Conservation (phyloP, 1,140 invertebrate species). For the Sinella curviseta region DNA sequence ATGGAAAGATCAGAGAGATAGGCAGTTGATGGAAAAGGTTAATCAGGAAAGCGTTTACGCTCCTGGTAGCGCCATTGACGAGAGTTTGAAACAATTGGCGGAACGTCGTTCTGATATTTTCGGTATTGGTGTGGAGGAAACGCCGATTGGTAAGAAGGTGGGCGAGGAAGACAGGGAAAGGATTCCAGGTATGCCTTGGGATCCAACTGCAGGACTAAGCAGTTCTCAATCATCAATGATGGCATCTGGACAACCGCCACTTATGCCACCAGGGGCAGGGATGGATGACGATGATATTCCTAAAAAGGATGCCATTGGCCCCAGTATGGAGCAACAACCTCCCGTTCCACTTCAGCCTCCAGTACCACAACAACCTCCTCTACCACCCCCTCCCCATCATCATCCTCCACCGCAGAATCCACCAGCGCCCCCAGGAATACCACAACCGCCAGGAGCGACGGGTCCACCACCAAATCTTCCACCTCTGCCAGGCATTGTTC, state of each 20-base stretch:
- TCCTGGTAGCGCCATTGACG: conserved; percentile 84
- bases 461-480: conserved; percentile 39
- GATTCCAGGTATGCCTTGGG: conserved; percentile 66
- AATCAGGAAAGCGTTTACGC: conserved; percentile 86
- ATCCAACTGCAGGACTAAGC: conserved; percentile 38
- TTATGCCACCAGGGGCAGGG: conserved; percentile 32
- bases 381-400: conserved; percentile 51
- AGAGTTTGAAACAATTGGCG: conserved; percentile 90
- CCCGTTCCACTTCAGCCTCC: conserved; percentile 48
- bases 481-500: conserved; percentile 39
- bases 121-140: conserved; percentile 96
- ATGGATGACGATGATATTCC: conserved; percentile 27
- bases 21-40: conserved; percentile 76
- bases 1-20: conserved; percentile 95
- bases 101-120: conserved; percentile 99
- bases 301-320: conserved; percentile 46
- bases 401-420: conserved; percentile 50
- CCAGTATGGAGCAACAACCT: conserved; percentile 39
- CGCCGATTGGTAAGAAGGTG: conserved; percentile 98
- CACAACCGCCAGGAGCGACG: conserved; percentile 50
- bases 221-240: too few species aligned
- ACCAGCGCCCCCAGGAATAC: conserved; percentile 50
- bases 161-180: conserved; percentile 87
- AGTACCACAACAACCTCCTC: conserved; percentile 60
- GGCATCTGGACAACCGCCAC: conserved; percentile 28